Percentiles rank a stretch among this genome's conserved stretches.
These are phyloP conservation scores for Dallia pectoralis DNA, from an alignment of 2,797 vertebrate species.

Conservation along the genomic window DNA sequence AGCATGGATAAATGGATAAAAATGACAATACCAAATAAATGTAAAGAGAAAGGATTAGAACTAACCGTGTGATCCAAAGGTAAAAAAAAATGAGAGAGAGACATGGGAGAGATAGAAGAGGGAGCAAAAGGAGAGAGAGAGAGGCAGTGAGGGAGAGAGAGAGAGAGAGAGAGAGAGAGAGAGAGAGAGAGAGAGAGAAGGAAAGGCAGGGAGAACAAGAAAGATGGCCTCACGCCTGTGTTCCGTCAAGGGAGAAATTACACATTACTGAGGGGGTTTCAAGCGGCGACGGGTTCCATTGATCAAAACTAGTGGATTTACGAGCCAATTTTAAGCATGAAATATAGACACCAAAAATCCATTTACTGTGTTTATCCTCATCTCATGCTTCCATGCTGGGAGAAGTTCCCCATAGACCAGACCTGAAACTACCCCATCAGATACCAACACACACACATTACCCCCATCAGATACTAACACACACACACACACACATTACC, in stretches of 20 bases:
- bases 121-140: constrained; percentile 9
- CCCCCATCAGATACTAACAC: too few relatives aligned
- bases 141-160: constrained; percentile 55
- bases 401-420: constrained; percentile 34
- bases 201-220: constrained; percentile 81
- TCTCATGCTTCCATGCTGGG: constrained; percentile 32
- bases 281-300: constrained; percentile 96
- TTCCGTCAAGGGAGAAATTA: constrained; percentile 99
- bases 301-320: constrained; percentile 93
- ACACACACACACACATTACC: too few relatives aligned
- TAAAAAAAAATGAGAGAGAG: constrained; percentile 58
- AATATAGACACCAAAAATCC: constrained; percentile 96
- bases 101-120: neutral
- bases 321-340: constrained; percentile 99
- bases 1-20: constrained; percentile 96
- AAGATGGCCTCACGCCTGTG: constrained; percentile 93
- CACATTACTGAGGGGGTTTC: constrained; percentile 99
- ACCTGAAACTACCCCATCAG: neutral
- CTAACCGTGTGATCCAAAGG: constrained; percentile 64
- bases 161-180: constrained; percentile 1
- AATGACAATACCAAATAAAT: constrained; percentile 94
- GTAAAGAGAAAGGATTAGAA: constrained; percentile 58
- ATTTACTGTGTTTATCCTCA: constrained; percentile 83
- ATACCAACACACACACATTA: too few relatives aligned
- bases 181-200: constrained; percentile 55